phyloP scores from a whole-genome alignment of 2,888 invertebrate species.

The Trilocha varians region DNA sequence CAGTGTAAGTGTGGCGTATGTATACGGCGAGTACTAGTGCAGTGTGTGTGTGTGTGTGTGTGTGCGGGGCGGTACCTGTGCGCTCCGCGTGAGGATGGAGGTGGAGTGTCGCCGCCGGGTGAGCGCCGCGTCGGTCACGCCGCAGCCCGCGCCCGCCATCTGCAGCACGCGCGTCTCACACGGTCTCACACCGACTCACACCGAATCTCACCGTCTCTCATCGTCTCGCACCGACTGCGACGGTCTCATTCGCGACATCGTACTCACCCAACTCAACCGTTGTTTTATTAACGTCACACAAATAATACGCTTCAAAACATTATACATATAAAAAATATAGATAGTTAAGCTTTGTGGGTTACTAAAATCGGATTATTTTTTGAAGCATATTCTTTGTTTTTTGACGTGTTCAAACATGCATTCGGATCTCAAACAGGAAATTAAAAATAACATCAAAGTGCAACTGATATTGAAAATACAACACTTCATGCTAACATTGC shows the following conservation, averaged over 20 bases:
- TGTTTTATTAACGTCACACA: not conserved
- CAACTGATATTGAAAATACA: slow-evolving; percentile 27
- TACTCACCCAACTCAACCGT: slow-evolving; percentile 15
- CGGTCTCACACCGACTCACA: slow-evolving; percentile 4
- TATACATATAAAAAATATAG: no score
- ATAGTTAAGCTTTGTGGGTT: no score
- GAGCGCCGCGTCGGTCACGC: slow-evolving; percentile 71
- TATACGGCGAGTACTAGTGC: not conserved
- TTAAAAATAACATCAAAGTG: slow-evolving; percentile 31
- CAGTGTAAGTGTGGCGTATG: not conserved
- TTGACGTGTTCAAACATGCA: slow-evolving; percentile 42
- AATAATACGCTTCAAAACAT: not conserved
- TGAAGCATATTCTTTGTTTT: not conserved
- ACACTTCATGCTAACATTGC: slow-evolving; percentile 20
- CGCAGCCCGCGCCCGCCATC: slow-evolving; percentile 48
- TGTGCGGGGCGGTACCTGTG: slow-evolving; percentile 63
- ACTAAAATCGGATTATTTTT: no score
- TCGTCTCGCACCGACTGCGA: no score
- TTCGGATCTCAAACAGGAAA: slow-evolving; percentile 58
- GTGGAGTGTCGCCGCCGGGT: slow-evolving; percentile 84
- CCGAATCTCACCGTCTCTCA: slow-evolving; percentile 30
- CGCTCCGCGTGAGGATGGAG: slow-evolving; percentile 77
- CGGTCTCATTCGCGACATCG: slow-evolving; percentile 39
- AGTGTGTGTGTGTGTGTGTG: not conserved
- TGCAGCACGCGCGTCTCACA: slow-evolving; percentile 46